Evolutionary conservation across 2,113 vertebrate genomes (phyloP).

Genomic region (Dicerorhinus sumatrensis): DNA sequence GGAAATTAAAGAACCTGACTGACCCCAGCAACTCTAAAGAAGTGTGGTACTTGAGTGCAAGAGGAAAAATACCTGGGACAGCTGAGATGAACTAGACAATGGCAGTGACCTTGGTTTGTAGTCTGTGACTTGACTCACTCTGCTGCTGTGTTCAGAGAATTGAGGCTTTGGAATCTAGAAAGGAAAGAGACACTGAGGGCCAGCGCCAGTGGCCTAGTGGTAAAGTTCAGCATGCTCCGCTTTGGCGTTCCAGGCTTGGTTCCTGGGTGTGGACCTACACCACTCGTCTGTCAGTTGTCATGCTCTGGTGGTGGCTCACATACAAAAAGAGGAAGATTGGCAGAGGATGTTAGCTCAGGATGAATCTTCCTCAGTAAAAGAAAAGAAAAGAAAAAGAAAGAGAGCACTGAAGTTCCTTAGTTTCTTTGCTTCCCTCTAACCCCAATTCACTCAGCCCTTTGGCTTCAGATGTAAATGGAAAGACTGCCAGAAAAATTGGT

Average conservation of each 20-base stretch:
- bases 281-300: too few species aligned
- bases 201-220: too few species aligned
- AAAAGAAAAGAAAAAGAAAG: neutral
- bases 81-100: conserved; percentile 8
- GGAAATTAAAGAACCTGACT: neutral
- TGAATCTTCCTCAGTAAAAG: too few species aligned
- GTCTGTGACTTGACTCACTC: neutral
- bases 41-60: neutral
- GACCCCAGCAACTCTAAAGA: neutral
- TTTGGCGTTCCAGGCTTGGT: too few species aligned
- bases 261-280: too few species aligned
- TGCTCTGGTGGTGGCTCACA: too few species aligned
- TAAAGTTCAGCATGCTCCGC: too few species aligned
- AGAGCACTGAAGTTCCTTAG: neutral
- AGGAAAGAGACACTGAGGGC: neutral
- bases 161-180: conserved; percentile 21
- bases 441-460: neutral
- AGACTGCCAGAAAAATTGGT: neutral
- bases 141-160: conserved; percentile 15
- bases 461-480: neutral
- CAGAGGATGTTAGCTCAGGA: too few species aligned
- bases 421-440: neutral
- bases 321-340: too few species aligned
- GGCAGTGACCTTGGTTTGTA: conserved; percentile 23
- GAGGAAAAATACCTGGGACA: neutral